Base-by-base conservation (phyloP, 2,888 invertebrate genomes). In the Mythimna albipuncta region DNA sequence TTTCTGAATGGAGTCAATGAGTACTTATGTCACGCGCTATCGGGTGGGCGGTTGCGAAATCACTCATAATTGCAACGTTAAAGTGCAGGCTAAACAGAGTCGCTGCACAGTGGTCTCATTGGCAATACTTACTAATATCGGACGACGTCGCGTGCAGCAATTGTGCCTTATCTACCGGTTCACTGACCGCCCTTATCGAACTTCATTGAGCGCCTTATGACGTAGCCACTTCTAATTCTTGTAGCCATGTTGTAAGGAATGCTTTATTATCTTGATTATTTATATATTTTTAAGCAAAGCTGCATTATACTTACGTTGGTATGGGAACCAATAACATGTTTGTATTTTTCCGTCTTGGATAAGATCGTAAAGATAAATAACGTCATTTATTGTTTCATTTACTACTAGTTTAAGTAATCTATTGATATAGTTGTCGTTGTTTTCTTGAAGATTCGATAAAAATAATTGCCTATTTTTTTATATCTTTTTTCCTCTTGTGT, bases 141-240 rank as follows among this genome's bases (percentile, higher is more conserved):
- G 62, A 72, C 82, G 83, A 85, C 86, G 85, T 88, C 87, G 89
- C 88, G 72, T 79, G 75, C 79, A 85, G 82, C 76, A 84, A 86
- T 87, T 89, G 81, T 78, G 82, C 86, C 83, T 91, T 93, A 94
- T 94, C 93, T 87, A 63, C 61, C 55, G 77, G 94, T 93, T 94
- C 93, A 91, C 85, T 89, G 93, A 91, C 93, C 94, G 90, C 79
- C 82, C 86, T 91, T 94, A 94, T 94, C 94, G 78, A 87, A 88
- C 88, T 93, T 92, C 90, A 92, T 91, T 92, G 89, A 93, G 90
- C 90, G 89, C 87, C 91, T 91, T 91, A 85, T 91, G 91, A 93
- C 90, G 91, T 90, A 83, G 68, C 13, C 61, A 38, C 78, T 79
- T 81, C 79, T 70, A 83, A 83, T 66, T 78, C 79, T 69, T 69